Evolutionary conservation across 2,797 vertebrate species (phyloP).

Genomic region (Myripristis jacobus): DNA sequence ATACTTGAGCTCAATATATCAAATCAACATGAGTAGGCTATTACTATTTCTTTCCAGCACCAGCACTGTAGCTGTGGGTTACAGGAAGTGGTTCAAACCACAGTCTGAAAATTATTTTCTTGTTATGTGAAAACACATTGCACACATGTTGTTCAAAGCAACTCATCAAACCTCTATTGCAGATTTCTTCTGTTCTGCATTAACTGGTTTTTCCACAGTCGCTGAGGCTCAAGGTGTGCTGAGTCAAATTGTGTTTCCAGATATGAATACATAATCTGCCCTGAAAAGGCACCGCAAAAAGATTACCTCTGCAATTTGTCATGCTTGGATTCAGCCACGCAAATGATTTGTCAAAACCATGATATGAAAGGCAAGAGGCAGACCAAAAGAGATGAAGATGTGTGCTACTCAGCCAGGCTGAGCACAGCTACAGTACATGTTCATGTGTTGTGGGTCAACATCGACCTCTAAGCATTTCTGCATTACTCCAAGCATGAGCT

Average conservation of each 20-base stretch:
- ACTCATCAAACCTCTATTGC: neutral
- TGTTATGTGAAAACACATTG: neutral
- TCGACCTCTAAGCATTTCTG: too few species aligned
- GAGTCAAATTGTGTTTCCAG: neutral
- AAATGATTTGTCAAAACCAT: too few species aligned
- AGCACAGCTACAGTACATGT: too few species aligned
- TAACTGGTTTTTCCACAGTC: conserved; percentile 26
- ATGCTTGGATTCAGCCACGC: neutral
- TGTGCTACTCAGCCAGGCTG: too few species aligned
- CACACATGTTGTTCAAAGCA: neutral
- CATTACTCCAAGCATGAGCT: too few species aligned
- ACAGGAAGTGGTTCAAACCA: conserved; percentile 37
- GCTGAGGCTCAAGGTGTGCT: conserved; percentile 11
- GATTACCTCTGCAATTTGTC: conserved; percentile 26
- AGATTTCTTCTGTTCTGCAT: neutral
- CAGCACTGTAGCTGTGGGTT: conserved; percentile 54
- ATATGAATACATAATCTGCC: conserved; percentile 20
- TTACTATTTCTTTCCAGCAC: conserved; percentile 54
- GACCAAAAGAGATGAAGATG: too few species aligned
- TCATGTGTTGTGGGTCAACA: too few species aligned
- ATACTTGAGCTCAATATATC: conserved; percentile 51
- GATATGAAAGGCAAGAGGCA: too few species aligned
- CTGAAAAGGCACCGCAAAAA: too few species aligned
- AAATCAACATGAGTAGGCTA: conserved; percentile 48
- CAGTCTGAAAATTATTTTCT: conserved; percentile 16